Percentiles rank a stretch among this genome's conserved stretches.
Conservation (phyloP, 2,797 vertebrate species). For the Schizopygopsis malacanthus region DNA sequence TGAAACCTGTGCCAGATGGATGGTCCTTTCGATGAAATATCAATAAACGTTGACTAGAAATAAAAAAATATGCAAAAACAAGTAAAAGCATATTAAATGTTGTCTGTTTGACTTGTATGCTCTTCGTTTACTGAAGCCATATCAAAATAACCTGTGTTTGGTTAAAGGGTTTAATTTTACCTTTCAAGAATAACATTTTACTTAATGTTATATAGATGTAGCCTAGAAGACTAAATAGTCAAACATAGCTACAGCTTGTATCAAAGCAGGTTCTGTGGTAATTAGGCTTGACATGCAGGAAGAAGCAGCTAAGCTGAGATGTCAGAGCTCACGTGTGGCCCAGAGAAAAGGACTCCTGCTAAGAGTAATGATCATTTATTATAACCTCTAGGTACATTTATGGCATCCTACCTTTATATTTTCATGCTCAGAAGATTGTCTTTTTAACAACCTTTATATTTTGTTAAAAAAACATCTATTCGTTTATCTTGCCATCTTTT, state of each 20-base stretch:
- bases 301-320: slow-evolving; percentile 61
- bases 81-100: neutral
- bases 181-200: slow-evolving; percentile 4
- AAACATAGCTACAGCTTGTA: slow-evolving; percentile 37
- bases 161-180: neutral
- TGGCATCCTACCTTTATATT: neutral
- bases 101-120: neutral
- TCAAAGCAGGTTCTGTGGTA: slow-evolving; percentile 63
- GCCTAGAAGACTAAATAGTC: neutral
- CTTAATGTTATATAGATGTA: neutral
- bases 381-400: neutral
- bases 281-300: slow-evolving; percentile 65
- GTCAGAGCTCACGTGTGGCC: slow-evolving; percentile 67
- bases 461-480: neutral
- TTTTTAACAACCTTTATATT: neutral
- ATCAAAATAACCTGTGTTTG: neutral
- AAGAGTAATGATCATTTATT: slow-evolving; percentile 29
- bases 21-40: neutral
- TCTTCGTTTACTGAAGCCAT: neutral
- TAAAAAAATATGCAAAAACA: neutral
- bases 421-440: neutral
- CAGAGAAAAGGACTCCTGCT: slow-evolving; percentile 59
- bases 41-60: neutral
- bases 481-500: neutral
- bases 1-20: neutral